Percentiles rank a stretch among this genome's conserved stretches.
These are phyloP conservation scores for Gorsachius magnificus DNA, from an alignment of 2,797 vertebrate species.

Conservation along the genomic window DNA sequence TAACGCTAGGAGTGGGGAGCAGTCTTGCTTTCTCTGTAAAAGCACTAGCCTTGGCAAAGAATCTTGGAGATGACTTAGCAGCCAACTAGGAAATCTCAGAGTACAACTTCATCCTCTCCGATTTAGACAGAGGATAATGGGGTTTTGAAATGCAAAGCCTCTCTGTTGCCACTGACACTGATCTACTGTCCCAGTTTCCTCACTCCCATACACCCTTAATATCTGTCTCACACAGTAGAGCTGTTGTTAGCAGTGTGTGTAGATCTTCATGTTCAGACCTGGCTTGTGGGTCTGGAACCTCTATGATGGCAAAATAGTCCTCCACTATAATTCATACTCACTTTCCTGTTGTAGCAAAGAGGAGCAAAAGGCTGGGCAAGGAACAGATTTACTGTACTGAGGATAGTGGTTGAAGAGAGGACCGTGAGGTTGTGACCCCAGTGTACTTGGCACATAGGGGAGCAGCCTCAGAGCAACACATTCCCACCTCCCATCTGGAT, in stretches of 20 bases:
- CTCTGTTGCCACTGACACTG: background rate
- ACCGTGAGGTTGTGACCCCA: background rate
- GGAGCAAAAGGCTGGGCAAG: background rate
- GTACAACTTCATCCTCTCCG: background rate
- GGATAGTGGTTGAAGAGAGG: background rate
- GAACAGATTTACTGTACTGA: background rate
- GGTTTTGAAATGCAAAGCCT: background rate
- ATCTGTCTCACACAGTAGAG: background rate
- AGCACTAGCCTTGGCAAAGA: background rate
- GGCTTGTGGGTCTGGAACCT: background rate
- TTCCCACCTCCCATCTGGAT: background rate
- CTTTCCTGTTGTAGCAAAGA: background rate
- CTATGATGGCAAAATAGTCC: background rate
- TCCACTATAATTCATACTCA: background rate
- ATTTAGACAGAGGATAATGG: background rate
- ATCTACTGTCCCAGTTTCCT: background rate
- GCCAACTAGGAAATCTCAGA: constrained; percentile 3
- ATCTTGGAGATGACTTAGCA: background rate
- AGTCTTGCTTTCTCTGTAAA: background rate
- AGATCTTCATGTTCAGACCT: background rate
- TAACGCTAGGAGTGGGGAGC: background rate
- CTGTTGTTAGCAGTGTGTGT: background rate
- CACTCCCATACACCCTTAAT: background rate
- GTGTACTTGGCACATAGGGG: background rate
- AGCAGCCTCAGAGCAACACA: background rate